A percentile compares a stretch with the other conserved stretches of the same genome.
phyloP scores from a whole-genome alignment of 2,797 vertebrate genomes.

The Sebastes reedi region DNA sequence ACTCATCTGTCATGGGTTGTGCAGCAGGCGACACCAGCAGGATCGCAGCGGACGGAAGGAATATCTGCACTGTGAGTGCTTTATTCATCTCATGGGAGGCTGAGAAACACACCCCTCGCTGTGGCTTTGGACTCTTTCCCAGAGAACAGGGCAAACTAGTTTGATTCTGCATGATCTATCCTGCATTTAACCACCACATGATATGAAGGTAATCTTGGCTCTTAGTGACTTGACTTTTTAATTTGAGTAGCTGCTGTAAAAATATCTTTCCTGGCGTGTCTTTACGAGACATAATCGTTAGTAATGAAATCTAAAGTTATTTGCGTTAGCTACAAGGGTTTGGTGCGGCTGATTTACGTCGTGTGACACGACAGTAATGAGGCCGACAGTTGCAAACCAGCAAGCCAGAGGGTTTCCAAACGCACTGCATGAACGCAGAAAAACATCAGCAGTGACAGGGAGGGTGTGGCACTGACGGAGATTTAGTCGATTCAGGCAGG shows the following conservation, averaged over 20 bases:
- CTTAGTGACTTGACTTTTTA: background rate
- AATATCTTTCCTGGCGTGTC: background rate
- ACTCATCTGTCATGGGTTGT: background rate
- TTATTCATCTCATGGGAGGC: slow-evolving; percentile 5
- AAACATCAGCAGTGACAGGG: background rate
- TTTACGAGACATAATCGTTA: background rate
- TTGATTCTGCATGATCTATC: slow-evolving; percentile 21
- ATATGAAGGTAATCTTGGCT: slow-evolving; percentile 6
- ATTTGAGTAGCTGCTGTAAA: background rate
- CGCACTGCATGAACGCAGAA: background rate
- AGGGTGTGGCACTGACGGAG: background rate
- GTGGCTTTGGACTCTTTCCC: slow-evolving; percentile 26
- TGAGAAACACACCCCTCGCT: slow-evolving; percentile 15
- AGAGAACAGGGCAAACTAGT: slow-evolving; percentile 53
- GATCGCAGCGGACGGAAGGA: background rate
- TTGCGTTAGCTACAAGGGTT: background rate
- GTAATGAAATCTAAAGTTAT: background rate
- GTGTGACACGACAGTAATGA: background rate
- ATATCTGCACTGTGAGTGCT: background rate
- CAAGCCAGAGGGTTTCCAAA: background rate
- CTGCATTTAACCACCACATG: slow-evolving; percentile 15
- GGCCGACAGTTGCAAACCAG: background rate
- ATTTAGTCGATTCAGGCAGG: background rate
- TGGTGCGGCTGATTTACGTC: background rate
- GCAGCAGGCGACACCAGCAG: background rate